Conservation (phyloP, 2,113 vertebrate species). For the Rafetus swinhoei region DNA sequence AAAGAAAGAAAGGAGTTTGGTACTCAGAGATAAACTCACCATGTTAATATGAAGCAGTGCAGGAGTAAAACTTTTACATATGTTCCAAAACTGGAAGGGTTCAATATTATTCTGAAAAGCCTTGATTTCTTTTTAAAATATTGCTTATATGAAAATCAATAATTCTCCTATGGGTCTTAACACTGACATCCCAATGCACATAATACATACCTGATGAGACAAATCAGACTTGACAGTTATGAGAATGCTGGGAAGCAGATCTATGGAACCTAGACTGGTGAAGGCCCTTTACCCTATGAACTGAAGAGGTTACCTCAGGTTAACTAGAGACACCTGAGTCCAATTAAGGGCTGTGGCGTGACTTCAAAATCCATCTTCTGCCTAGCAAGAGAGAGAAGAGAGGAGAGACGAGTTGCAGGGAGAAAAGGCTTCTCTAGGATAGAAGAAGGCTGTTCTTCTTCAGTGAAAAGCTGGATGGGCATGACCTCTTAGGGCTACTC, state of each 20-base stretch:
- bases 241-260: neutral
- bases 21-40: constrained; percentile 71
- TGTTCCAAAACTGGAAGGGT: constrained; percentile 33
- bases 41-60: constrained; percentile 53
- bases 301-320: neutral
- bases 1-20: constrained; percentile 60
- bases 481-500: no score
- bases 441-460: neutral
- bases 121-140: neutral
- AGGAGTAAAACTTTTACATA: constrained; percentile 52
- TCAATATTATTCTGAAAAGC: neutral
- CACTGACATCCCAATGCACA: neutral
- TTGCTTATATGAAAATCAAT: neutral
- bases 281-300: no score
- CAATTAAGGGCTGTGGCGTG: neutral
- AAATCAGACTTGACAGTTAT: neutral
- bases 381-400: no score
- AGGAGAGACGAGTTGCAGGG: no score
- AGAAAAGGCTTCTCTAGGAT: no score
- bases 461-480: neutral
- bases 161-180: constrained; percentile 2
- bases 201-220: neutral
- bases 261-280: neutral
- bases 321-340: neutral
- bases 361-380: no score